Evolutionary conservation across 2,113 vertebrate genomes (phyloP), one percentile per base, ranked within the genome.

Genomic region (Agapornis roseicollis): DNA sequence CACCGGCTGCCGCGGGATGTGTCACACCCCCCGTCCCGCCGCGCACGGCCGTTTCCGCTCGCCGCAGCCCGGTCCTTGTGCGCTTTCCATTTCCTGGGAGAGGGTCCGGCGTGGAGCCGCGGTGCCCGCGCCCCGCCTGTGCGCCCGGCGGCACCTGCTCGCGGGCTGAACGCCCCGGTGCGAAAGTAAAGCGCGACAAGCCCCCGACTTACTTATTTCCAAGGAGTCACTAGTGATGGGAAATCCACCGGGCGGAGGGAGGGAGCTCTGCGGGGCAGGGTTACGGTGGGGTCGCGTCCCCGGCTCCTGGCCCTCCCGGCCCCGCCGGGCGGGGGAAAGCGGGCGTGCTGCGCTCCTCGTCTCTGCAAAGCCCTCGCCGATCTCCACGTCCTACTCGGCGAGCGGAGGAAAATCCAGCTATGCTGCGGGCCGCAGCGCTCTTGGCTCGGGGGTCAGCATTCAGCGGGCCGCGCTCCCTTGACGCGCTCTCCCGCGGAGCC

Each of bases 131-230:
- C 82, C 68, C 52, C 19, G 53, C 37, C 58, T 60, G 22, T 74
- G 61, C 35, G 64, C 66, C 60, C 68, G 16, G 29, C 70, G 92
- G 70, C 96, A 97, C 97, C 97, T 97, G 97, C 92, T 96, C 25
- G 13, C 13, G 20, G n/a, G 47, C 76, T 27, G 71, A 70, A 15
- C 42, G 42, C n/a, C 74, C 39, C 55, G 37, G 6, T 10, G 50
- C 0, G 13, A 33, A 35, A 27, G 53, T 39, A 29, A 35, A 27
- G 58, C 65, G 12, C 52, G 55, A 23, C 17, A 37, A 13, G 23
- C 8, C 50, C 82, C 61, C 82, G 55, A 97, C 98, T 97, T 97
- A 98, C 98, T 97, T 97, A 95, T 96, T 95, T 88, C 95, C 97
- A 93, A 96, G 86, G 97, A 97, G 98, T 95, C 98, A 92, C 97